Base-by-base conservation (phyloP, 2,113 vertebrate species). In the Steatornis caripensis region DNA sequence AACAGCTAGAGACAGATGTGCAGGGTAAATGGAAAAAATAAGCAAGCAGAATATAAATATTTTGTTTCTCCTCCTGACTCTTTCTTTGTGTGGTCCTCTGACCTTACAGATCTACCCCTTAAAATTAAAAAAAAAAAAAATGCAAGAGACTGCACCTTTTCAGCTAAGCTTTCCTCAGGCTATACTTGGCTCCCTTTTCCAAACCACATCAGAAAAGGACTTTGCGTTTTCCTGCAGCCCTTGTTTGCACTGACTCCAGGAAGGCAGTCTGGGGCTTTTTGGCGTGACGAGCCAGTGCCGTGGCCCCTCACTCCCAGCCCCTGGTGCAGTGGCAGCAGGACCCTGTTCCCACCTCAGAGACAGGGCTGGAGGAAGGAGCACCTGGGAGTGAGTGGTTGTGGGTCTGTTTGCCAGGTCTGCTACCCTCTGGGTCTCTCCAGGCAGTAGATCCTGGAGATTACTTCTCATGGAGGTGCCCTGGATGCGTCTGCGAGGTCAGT, bases 171-270 rank as follows among this genome's bases (percentile, higher is more conserved):
- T 89, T 95, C 87, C 87, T 89, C 61, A 4, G 81, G 87, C 95
- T 96, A 57, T 87, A 71, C 74, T 96, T 96, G 93, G 89, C 89
- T 94, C 21, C 49, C 43, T 84, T 82, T 95, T 83, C 93, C 65
- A 89, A 95, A 93, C 97, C 94, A 95, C 97, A 97, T 97, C 92
- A 97, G 95, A 95, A 93, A 24, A 87, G 45, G 62, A 69, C 81
- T 89, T 87, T n/a, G 77, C 92, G 65, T 96, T 97, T 97, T 91
- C 48, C 74, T 95, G 70, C 77, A 95, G 89, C 89, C 77, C 66
- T 85, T 87, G 74, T 97, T 95, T 94, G 77, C 87, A 82, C 86
- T 89, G 91, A 91, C 86, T 95, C 45, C 0, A 0, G 61, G 90
- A 91, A 95, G 61, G 77, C 94, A 92, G 66, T 84, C 80, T 90